Percentiles rank a stretch among this genome's conserved stretches.
phyloP scores from a whole-genome alignment of 2,797 vertebrate species.

The Hydrophis major region DNA sequence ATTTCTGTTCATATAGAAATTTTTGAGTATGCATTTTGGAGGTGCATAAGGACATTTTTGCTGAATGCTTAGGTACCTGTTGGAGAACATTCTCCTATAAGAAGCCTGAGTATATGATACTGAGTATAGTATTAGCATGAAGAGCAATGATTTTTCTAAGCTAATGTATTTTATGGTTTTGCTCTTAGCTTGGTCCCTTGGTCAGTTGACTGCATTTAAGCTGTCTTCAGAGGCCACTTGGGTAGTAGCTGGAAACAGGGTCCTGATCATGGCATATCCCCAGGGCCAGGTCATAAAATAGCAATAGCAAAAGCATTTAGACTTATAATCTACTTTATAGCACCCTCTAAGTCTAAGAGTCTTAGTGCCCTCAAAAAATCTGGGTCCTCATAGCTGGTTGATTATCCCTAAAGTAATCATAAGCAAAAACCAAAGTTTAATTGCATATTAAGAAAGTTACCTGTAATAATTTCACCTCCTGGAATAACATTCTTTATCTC shows the following conservation, averaged over 20 bases:
- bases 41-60: neutral
- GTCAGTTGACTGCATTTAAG: neutral
- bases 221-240: neutral
- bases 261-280: neutral
- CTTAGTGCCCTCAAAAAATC: neutral
- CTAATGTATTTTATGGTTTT: neutral
- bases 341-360: neutral
- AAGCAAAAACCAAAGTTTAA: neutral
- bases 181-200: neutral
- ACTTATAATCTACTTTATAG: neutral
- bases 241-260: neutral
- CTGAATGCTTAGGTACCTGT: neutral
- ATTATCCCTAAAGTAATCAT: neutral
- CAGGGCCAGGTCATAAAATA: neutral
- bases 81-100: neutral
- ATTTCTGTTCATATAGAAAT: neutral
- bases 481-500: neutral
- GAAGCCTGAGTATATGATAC: neutral
- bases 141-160: neutral
- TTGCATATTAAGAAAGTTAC: neutral
- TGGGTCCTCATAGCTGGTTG: neutral
- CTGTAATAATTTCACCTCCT: neutral
- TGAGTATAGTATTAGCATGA: neutral
- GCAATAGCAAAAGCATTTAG: neutral
- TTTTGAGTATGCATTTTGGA: neutral